phyloP scores from a whole-genome alignment of 1,140 invertebrate species.

The Galendromus occidentalis region DNA sequence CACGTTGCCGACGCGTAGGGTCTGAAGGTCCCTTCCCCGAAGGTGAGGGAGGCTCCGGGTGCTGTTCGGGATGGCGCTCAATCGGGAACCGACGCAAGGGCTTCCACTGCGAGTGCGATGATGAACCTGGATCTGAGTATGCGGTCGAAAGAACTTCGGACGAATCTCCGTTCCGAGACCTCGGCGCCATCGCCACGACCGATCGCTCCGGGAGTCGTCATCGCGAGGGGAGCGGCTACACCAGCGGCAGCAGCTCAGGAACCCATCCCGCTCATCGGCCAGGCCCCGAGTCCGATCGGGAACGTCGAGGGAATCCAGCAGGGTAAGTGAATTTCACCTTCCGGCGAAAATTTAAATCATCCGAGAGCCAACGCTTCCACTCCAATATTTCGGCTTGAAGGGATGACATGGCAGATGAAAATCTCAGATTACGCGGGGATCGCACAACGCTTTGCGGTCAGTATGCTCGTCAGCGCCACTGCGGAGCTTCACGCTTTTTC shows the following conservation, averaged over 20 bases:
- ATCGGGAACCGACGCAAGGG: too few species aligned
- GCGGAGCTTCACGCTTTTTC: conserved; percentile 65
- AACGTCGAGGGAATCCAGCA: conserved; percentile 29
- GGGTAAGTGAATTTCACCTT: conserved; percentile 7
- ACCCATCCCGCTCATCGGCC: conserved; percentile 10
- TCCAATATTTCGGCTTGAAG: conserved; percentile 11
- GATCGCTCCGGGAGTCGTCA: conserved; percentile 6
- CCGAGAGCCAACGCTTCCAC: too few species aligned
- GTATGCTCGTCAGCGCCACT: conserved; percentile 67
- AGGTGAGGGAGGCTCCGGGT: too few species aligned
- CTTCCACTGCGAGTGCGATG: too few species aligned
- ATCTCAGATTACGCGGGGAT: conserved; percentile 34
- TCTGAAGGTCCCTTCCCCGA: too few species aligned
- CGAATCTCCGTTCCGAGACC: conserved; percentile 13
- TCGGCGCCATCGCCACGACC: conserved; percentile 15
- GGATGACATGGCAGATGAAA: conserved; percentile 20
- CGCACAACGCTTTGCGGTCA: conserved; percentile 48
- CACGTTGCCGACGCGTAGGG: too few species aligned
- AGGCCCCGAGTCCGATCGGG: conserved; percentile 29
- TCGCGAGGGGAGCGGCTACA: background rate
- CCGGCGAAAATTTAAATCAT: too few species aligned
- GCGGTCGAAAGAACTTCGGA: too few species aligned
- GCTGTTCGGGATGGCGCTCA: too few species aligned
- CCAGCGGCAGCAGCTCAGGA: background rate
- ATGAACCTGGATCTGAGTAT: too few species aligned